Evolutionary conservation across 1,140 invertebrate species (phyloP).

Genomic region (Contarinia nasturtii): DNA sequence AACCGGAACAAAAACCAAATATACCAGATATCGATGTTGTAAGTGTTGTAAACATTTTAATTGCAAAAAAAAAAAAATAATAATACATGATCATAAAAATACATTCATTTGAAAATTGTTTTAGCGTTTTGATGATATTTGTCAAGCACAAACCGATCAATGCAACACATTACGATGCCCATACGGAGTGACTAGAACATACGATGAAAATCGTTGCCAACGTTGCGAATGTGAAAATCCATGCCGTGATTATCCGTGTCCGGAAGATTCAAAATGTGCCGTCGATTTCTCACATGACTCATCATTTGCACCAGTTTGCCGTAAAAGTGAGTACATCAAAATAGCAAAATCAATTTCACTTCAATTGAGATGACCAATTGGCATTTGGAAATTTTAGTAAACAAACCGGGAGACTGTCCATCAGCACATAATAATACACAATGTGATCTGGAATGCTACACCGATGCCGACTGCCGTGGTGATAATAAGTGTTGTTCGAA

Average conservation of each 20-base stretch:
- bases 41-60: background rate
- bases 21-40: background rate
- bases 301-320: constrained; percentile 34
- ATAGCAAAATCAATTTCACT: background rate
- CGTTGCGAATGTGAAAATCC: constrained; percentile 61
- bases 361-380: no score
- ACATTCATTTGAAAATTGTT: no score
- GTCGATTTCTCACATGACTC: constrained; percentile 31
- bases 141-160: constrained; percentile 32
- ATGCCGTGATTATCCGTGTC: constrained; percentile 41
- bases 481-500: constrained; percentile 64
- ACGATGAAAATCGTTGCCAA: constrained; percentile 42
- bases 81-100: no score
- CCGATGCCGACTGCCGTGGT: constrained; percentile 63
- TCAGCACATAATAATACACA: constrained; percentile 19
- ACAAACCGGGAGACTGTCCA: constrained; percentile 60
- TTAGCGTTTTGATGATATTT: constrained; percentile 25
- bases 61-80: no score
- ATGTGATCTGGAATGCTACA: constrained; percentile 51
- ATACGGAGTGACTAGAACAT: constrained; percentile 52
- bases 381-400: constrained; percentile 27
- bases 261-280: constrained; percentile 41
- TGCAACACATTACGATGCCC: constrained; percentile 44
- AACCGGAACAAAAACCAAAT: no score
- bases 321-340: constrained; percentile 29